These are phyloP conservation scores for Sylvia atricapilla DNA, from an alignment of 2,113 vertebrate genomes.

Conservation along the genomic window DNA sequence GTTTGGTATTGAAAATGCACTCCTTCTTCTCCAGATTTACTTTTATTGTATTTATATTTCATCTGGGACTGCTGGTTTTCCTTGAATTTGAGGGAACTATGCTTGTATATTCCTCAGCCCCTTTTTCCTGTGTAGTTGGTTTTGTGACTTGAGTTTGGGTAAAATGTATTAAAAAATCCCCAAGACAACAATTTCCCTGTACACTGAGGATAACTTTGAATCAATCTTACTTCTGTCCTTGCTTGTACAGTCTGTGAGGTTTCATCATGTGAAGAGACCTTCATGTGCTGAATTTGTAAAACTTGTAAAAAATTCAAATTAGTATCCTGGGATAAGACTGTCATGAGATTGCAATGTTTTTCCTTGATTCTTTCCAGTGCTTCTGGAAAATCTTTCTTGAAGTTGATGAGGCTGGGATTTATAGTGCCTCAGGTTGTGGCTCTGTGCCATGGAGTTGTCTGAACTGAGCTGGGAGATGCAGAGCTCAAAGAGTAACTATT, in stretches of 20 bases:
- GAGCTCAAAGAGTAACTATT: slow-evolving; percentile 22
- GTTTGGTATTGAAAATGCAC: not conserved
- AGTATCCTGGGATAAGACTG: not conserved
- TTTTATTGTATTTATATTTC: not conserved
- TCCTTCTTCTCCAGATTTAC: not conserved
- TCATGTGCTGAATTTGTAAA: not conserved
- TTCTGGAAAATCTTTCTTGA: slow-evolving; percentile 39
- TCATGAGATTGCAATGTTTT: slow-evolving; percentile 24
- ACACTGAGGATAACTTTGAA: not conserved
- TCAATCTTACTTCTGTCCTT: not conserved
- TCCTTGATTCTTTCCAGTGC: slow-evolving; percentile 2
- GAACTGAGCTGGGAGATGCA: not conserved
- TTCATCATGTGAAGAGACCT: not conserved
- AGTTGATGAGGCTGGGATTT: slow-evolving; percentile 26
- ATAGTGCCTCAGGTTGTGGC: slow-evolving; percentile 51
- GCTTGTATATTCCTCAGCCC: not conserved
- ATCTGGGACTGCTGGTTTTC: not conserved
- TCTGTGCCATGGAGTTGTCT: slow-evolving; percentile 34
- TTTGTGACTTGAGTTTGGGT: not conserved
- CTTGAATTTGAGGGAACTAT: not conserved
- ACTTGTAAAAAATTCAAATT: not conserved
- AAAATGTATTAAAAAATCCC: not conserved
- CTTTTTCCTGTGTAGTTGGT: not conserved
- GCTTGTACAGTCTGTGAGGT: not conserved
- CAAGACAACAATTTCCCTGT: not conserved